phyloP scores from a whole-genome alignment of 2,797 vertebrate genomes.

The Rhabdophis nuchalis region DNA sequence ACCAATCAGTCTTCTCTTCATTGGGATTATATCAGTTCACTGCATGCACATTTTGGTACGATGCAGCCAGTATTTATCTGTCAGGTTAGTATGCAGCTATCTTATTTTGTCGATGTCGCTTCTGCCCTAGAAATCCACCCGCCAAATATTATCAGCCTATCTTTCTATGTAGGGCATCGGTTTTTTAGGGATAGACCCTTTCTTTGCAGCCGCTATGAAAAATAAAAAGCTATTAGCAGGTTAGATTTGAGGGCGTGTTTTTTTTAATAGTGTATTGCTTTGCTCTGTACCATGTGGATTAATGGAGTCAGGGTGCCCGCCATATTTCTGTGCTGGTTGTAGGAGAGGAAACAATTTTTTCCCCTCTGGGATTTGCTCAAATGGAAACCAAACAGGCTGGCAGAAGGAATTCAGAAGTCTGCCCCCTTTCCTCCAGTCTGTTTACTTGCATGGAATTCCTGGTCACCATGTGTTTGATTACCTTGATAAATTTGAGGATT shows the following conservation, averaged over 20 bases:
- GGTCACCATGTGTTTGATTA: not conserved
- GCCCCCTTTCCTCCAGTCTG: not conserved
- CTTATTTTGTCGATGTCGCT: constrained; percentile 37
- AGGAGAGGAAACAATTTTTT: not conserved
- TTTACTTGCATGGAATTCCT: not conserved
- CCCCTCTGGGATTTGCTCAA: not conserved
- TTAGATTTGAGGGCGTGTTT: not conserved
- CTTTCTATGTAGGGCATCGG: not conserved
- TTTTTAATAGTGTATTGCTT: not conserved
- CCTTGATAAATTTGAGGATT: not conserved
- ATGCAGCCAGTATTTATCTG: constrained; percentile 83
- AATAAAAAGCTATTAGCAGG: not conserved
- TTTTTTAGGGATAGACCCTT: not conserved
- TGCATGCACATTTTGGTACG: constrained; percentile 88
- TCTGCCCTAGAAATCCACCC: not conserved
- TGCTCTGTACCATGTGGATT: not conserved
- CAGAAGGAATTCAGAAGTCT: not conserved
- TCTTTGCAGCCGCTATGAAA: not conserved
- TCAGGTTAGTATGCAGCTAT: constrained; percentile 76
- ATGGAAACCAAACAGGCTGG: not conserved
- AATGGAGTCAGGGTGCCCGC: not conserved
- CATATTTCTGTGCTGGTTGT: not conserved
- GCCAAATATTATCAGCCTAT: not conserved
- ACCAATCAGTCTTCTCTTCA: constrained; percentile 82
- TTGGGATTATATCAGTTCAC: constrained; percentile 83